Conservation (phyloP, 2,888 invertebrate genomes). For the Lacanobia wlatinum region DNA sequence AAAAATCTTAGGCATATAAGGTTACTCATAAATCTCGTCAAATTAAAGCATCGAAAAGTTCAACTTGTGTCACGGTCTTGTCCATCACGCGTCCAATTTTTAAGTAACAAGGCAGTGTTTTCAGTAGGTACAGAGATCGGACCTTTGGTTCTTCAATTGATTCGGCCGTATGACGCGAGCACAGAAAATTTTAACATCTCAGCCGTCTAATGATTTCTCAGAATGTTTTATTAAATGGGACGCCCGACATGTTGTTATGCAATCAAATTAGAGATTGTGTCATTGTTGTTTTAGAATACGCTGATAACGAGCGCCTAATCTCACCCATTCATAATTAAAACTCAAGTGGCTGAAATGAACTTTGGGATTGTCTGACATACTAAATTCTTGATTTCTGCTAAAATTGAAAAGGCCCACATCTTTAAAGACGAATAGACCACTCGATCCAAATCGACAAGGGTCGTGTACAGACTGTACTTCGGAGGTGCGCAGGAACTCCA, state of each 20-base stretch:
- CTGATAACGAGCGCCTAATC: conserved; percentile 54
- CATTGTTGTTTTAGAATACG: conserved; percentile 60
- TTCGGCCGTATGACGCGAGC: conserved; percentile 28
- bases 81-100: conserved; percentile 35
- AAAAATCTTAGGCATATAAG: background rate
- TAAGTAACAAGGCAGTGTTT: background rate
- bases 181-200: conserved; percentile 29
- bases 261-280: conserved; percentile 66
- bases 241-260: conserved; percentile 63
- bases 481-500: no score
- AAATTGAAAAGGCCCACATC: background rate
- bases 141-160: conserved; percentile 44
- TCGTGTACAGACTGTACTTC: no score
- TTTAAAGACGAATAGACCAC: no score
- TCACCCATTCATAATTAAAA: conserved; percentile 43
- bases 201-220: conserved; percentile 63
- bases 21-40: conserved; percentile 7
- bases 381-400: conserved; percentile 5
- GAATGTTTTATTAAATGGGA: conserved; percentile 71
- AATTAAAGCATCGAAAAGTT: conserved; percentile 19
- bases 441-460: no score
- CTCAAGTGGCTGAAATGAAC: conserved; percentile 8
- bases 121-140: background rate
- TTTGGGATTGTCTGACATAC: conserved; percentile 1
- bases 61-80: conserved; percentile 25